Evolutionary conservation across 2,888 invertebrate genomes (phyloP).

Genomic region (Limenitis camilla): DNA sequence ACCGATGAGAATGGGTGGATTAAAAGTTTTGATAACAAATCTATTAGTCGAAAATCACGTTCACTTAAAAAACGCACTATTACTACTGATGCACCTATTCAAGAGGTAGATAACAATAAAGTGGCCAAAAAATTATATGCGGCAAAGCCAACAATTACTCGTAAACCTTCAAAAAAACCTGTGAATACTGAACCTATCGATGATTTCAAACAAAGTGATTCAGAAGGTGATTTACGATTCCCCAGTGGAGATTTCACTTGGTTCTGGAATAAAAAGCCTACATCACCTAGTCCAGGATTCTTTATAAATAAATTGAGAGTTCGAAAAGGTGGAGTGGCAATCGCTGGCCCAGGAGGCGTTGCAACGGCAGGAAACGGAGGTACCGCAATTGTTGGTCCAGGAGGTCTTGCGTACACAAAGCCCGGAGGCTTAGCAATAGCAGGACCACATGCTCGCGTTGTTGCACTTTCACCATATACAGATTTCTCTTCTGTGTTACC

Average conservation of each 20-base stretch:
- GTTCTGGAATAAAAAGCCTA: conserved; percentile 48
- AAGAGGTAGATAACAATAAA: conserved; percentile 33
- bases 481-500: conserved; percentile 74
- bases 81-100: conserved; percentile 30
- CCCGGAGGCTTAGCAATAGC: conserved; percentile 84
- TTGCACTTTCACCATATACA: conserved; percentile 77
- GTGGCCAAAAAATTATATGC: conserved; percentile 41
- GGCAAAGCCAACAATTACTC: conserved; percentile 31
- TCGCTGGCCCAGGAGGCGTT: conserved; percentile 84
- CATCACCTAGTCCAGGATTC: conserved; percentile 74
- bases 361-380: conserved; percentile 64
- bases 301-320: conserved; percentile 81
- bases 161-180: conserved; percentile 40
- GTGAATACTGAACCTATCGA: conserved; percentile 15
- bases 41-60: conserved; percentile 41
- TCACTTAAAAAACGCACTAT: conserved; percentile 52
- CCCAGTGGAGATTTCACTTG: conserved; percentile 41
- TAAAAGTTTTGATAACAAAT: background rate
- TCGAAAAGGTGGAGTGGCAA: conserved; percentile 83
- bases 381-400: conserved; percentile 86
- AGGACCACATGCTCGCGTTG: conserved; percentile 81
- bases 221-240: conserved; percentile 44
- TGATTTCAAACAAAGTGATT: conserved; percentile 33
- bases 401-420: conserved; percentile 83
- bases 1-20: background rate